Conservation (phyloP, 2,888 invertebrate genomes). For the Drosophila vallismaia region DNA sequence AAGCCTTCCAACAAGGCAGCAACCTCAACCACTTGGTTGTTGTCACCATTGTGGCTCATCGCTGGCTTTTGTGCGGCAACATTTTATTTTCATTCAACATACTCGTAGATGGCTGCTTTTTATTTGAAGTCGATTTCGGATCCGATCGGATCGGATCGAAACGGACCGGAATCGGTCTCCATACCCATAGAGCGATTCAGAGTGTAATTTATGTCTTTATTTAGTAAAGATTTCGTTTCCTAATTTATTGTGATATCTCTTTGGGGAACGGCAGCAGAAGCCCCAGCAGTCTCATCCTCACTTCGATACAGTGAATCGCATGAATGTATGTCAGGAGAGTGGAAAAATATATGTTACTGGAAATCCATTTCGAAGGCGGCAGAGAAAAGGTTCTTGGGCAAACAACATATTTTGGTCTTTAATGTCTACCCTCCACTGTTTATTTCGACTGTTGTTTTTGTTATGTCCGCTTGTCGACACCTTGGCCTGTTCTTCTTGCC, state of each 20-base stretch:
- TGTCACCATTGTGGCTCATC: slow-evolving; percentile 74
- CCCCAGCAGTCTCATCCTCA: slow-evolving; percentile 39
- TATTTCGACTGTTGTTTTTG: slow-evolving; percentile 23
- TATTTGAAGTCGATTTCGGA: slow-evolving; percentile 56
- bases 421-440: background rate
- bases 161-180: slow-evolving; percentile 22
- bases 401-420: no score
- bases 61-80: slow-evolving; percentile 59
- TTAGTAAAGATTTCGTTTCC: slow-evolving; percentile 83
- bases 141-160: slow-evolving; percentile 16
- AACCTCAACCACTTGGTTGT: slow-evolving; percentile 12
- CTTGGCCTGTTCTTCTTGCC: slow-evolving; percentile 41
- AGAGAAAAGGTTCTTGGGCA: no score
- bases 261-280: slow-evolving; percentile 61
- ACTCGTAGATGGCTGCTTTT: slow-evolving; percentile 61
- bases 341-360: background rate
- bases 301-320: background rate
- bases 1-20: slow-evolving; percentile 45
- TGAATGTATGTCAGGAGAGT: background rate
- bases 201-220: slow-evolving; percentile 83
- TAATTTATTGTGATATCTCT: slow-evolving; percentile 83
- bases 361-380: background rate
- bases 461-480: slow-evolving; percentile 64
- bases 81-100: slow-evolving; percentile 70
- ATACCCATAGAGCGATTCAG: slow-evolving; percentile 78